A percentile compares a stretch with the other conserved stretches of the same genome.
These are phyloP conservation scores for Eupeodes luniger DNA, from an alignment of 2,888 invertebrate genomes.

Conservation along the genomic window DNA sequence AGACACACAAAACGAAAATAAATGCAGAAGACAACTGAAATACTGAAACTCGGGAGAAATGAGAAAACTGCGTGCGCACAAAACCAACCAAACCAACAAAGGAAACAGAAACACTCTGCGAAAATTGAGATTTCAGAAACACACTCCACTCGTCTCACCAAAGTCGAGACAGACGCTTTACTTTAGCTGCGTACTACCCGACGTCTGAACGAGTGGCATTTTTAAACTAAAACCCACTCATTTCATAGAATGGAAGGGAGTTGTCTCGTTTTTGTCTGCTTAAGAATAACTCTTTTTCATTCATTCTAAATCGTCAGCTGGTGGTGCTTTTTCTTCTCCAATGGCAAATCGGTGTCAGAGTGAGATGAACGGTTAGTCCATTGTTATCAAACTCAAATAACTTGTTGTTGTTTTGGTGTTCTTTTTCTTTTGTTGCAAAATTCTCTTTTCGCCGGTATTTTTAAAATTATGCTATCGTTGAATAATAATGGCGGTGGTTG, in stretches of 20 bases:
- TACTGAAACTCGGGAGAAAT: background rate
- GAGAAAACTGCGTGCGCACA: slow-evolving; percentile 72
- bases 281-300: slow-evolving; percentile 56
- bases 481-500: background rate
- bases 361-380: slow-evolving; percentile 5
- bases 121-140: slow-evolving; percentile 17
- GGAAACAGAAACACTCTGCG: slow-evolving; percentile 67
- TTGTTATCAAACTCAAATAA: slow-evolving; percentile 38
- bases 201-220: slow-evolving; percentile 66
- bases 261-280: slow-evolving; percentile 33
- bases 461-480: slow-evolving; percentile 9
- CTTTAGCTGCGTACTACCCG: background rate
- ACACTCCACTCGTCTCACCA: slow-evolving; percentile 13
- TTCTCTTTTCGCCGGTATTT: slow-evolving; percentile 66
- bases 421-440: slow-evolving; percentile 47
- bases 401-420: slow-evolving; percentile 35
- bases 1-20: slow-evolving; percentile 48
- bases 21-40: background rate
- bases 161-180: slow-evolving; percentile 43
- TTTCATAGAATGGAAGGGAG: background rate
- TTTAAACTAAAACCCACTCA: slow-evolving; percentile 36
- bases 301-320: background rate
- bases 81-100: slow-evolving; percentile 69
- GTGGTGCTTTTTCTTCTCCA: background rate
- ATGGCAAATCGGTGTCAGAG: background rate